Conservation (phyloP, 2,888 invertebrate genomes). For the Odontocolon sp. region DNA sequence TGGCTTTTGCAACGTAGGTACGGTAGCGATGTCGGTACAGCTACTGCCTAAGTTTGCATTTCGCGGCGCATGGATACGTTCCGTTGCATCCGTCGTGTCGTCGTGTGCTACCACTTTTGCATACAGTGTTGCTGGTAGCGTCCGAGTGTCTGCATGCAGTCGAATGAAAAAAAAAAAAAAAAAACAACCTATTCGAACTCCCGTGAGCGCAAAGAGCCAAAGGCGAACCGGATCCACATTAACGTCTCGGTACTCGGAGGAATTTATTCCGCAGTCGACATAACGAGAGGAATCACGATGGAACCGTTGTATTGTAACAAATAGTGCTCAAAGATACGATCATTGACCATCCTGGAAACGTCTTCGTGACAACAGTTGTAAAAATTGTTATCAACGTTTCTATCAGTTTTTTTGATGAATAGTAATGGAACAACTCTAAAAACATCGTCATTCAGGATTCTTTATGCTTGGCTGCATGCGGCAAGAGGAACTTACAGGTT, state of each 20-base stretch:
- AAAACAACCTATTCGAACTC: constrained; percentile 7
- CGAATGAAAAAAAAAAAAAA: constrained; percentile 16
- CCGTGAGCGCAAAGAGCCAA: constrained; percentile 66
- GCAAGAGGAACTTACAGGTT: not conserved
- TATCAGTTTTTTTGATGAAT: not conserved
- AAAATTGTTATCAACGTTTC: constrained; percentile 1
- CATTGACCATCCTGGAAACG: not conserved
- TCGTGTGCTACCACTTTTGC: constrained; percentile 56
- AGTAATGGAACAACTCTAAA: no score
- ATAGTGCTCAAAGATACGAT: no score
- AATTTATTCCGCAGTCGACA: constrained; percentile 14
- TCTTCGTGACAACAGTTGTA: not conserved
- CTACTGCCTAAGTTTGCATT: constrained; percentile 46
- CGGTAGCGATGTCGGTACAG: constrained; percentile 40
- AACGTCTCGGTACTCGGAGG: constrained; percentile 44
- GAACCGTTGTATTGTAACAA: not conserved
- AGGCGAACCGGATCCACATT: constrained; percentile 76
- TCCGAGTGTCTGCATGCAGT: not conserved
- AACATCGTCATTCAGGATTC: not conserved
- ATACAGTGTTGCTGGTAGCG: constrained; percentile 9
- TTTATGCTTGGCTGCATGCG: no score
- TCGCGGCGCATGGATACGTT: constrained; percentile 1
- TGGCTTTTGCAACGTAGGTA: constrained; percentile 69
- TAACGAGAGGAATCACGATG: not conserved
- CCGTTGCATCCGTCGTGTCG: constrained; percentile 61